Evolutionary conservation across 2,888 invertebrate genomes (phyloP).

Genomic region (Pseudococcus viburni): DNA sequence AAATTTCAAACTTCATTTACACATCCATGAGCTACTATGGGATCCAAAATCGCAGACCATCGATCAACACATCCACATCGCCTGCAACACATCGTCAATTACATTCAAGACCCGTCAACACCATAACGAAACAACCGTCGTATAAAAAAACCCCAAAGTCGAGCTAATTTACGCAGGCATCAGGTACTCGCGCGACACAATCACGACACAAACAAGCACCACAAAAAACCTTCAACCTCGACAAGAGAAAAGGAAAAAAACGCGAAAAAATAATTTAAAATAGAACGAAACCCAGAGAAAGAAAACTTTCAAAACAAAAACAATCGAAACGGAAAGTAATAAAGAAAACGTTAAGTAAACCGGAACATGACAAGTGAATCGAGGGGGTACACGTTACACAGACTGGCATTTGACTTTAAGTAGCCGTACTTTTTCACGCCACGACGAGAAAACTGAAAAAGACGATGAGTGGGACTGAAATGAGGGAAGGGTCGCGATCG

Average conservation of each 20-base stretch:
- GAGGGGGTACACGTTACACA: constrained; percentile 49
- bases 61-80: too few species aligned
- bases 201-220: not conserved
- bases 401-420: constrained; percentile 65
- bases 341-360: constrained; percentile 56
- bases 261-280: constrained; percentile 59
- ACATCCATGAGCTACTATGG: too few species aligned
- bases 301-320: not conserved
- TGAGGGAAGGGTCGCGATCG: constrained; percentile 37
- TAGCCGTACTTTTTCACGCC: constrained; percentile 65
- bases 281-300: constrained; percentile 15
- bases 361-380: constrained; percentile 62
- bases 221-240: not conserved
- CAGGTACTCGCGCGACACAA: not conserved
- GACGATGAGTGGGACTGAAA: not conserved
- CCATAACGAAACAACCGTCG: not conserved
- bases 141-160: not conserved
- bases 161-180: not conserved
- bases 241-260: not conserved
- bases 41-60: too few species aligned
- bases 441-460: constrained; percentile 57
- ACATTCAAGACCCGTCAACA: too few species aligned
- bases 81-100: too few species aligned
- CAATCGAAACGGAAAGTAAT: constrained; percentile 57
- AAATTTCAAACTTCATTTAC: too few species aligned